Conservation (phyloP, 2,888 invertebrate genomes). For the Trachelus tabidus region DNA sequence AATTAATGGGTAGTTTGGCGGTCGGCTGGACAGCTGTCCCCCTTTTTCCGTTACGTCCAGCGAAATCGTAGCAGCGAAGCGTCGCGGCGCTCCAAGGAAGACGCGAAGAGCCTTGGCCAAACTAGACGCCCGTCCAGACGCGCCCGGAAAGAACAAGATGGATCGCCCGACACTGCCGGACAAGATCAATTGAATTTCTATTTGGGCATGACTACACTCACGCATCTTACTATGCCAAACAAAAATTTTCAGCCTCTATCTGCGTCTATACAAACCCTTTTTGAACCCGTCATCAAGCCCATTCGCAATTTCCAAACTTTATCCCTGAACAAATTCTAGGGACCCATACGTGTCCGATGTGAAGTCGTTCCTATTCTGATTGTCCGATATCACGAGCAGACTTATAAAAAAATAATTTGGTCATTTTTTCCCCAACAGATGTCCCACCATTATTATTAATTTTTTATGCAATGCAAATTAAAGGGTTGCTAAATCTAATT, state of each 20-base stretch:
- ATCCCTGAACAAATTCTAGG: background rate
- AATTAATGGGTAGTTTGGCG: constrained; percentile 65
- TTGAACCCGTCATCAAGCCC: background rate
- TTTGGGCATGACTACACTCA: constrained; percentile 61
- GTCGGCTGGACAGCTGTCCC: constrained; percentile 64
- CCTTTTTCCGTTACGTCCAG: constrained; percentile 44
- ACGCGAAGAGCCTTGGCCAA: constrained; percentile 51
- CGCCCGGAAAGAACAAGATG: constrained; percentile 68
- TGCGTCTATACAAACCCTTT: background rate
- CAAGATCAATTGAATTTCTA: constrained; percentile 72
- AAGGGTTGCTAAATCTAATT: constrained; percentile 32
- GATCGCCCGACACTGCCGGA: constrained; percentile 68
- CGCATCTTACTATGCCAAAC: constrained; percentile 23
- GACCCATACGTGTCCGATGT: too few species aligned
- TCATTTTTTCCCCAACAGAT: background rate
- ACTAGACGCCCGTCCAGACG: constrained; percentile 51
- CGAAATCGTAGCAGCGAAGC: constrained; percentile 43
- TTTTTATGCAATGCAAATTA: constrained; percentile 29
- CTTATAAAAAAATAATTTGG: background rate
- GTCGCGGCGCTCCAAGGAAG: constrained; percentile 49
- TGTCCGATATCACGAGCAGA: background rate
- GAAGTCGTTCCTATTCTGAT: background rate
- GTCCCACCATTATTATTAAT: background rate
- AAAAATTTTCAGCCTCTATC: background rate
- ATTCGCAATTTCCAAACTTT: background rate